Evolutionary conservation across 2,888 invertebrate genomes (phyloP).

Genomic region (Phalera bucephala): DNA sequence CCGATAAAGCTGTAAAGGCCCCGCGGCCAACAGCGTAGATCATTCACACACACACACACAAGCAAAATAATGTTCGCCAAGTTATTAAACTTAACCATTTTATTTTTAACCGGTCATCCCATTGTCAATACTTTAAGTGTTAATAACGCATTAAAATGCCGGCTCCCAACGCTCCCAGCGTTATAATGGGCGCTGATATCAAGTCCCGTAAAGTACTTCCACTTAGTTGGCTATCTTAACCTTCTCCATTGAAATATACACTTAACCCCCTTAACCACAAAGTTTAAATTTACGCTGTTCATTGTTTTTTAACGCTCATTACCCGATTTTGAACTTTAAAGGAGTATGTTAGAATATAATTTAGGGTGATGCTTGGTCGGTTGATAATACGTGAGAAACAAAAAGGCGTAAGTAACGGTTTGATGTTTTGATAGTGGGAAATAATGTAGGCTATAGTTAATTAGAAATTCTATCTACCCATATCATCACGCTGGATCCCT

Average conservation of each 20-base stretch:
- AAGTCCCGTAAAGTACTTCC: background rate
- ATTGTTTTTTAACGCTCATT: no score
- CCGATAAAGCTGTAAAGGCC: no score
- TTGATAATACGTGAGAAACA: slow-evolving; percentile 5
- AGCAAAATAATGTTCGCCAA: no score
- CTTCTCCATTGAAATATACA: background rate
- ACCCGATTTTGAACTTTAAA: background rate
- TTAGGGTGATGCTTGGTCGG: slow-evolving; percentile 1
- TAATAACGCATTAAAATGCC: slow-evolving; percentile 5
- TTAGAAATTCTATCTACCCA: no score
- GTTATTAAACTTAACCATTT: no score
- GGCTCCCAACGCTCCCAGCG: background rate
- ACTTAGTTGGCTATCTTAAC: background rate
- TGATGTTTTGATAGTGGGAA: background rate
- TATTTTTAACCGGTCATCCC: no score
- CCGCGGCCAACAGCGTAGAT: no score
- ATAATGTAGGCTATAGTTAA: background rate
- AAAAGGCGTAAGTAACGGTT: slow-evolving; percentile 5
- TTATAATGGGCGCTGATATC: background rate
- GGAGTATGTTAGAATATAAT: background rate
- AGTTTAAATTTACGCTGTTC: no score
- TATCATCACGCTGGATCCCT: no score
- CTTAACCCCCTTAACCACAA: background rate
- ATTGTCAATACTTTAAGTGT: background rate
- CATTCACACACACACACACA: no score